These are phyloP conservation scores for Micrasema minimum DNA, from an alignment of 1,140 invertebrate species.

Conservation along the genomic window DNA sequence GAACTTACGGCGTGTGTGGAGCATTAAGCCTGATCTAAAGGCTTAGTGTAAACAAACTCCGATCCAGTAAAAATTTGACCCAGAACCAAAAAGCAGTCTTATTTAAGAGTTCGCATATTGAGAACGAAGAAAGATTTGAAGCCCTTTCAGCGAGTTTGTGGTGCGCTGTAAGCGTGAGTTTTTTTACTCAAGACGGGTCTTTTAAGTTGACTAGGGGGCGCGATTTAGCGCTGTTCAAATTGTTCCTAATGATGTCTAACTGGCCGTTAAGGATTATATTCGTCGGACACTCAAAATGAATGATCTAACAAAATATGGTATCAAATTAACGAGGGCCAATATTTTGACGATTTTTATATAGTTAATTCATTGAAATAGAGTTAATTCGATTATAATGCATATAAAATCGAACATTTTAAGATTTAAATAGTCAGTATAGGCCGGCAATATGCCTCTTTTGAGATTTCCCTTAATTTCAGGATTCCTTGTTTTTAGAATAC, in stretches of 20 bases:
- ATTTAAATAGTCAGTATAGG: too few relatives aligned
- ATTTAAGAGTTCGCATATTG: too few relatives aligned
- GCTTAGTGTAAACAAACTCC: constrained; percentile 4
- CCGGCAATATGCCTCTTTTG: too few relatives aligned
- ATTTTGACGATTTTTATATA: neutral
- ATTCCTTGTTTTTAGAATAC: too few relatives aligned
- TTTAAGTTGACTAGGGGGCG: constrained; percentile 30
- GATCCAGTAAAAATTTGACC: neutral
- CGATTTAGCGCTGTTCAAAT: constrained; percentile 34
- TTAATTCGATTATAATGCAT: too few relatives aligned
- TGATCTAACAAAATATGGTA: constrained; percentile 1
- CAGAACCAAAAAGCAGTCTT: neutral
- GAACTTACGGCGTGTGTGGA: constrained; percentile 28
- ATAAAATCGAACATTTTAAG: too few relatives aligned
- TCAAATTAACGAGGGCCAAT: neutral
- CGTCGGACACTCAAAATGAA: constrained; percentile 18
- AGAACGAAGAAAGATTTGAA: neutral
- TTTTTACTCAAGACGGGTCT: neutral
- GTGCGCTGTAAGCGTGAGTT: neutral
- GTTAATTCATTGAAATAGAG: too few relatives aligned
- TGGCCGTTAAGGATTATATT: constrained; percentile 34
- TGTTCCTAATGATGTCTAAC: constrained; percentile 37
- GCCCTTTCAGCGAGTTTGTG: neutral
- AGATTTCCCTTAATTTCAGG: too few relatives aligned
- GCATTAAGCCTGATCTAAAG: constrained; percentile 35